Evolutionary conservation across 2,888 invertebrate genomes (phyloP).

Genomic region (Cephus rjabovi): DNA sequence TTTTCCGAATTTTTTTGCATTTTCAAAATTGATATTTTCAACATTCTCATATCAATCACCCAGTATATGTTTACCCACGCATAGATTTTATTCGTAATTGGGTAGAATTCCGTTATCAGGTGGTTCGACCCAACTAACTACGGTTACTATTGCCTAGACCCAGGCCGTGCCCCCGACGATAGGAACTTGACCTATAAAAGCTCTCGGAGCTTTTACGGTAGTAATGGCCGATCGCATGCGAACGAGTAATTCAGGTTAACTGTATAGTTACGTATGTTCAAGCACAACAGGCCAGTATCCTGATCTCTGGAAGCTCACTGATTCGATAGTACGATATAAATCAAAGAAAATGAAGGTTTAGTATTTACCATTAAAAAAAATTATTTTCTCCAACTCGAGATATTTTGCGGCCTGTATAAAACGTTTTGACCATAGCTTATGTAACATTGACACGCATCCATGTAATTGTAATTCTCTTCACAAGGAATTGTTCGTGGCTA

Average conservation of each 20-base stretch:
- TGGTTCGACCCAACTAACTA: neutral
- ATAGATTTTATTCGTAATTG: too few relatives aligned
- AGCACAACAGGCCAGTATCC: neutral
- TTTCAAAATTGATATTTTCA: neutral
- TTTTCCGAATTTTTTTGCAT: neutral
- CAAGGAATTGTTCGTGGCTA: neutral
- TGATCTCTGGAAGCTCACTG: neutral
- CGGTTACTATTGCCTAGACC: conserved; percentile 14
- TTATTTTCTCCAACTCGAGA: neutral
- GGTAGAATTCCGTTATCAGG: neutral
- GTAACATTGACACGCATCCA: neutral
- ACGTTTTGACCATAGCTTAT: neutral
- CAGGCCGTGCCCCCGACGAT: conserved; percentile 31
- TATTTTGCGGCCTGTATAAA: neutral
- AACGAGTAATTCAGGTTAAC: conserved; percentile 33
- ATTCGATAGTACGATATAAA: neutral
- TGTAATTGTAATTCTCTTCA: neutral
- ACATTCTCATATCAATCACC: neutral
- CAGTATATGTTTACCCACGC: too few relatives aligned
- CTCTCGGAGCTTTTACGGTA: conserved; percentile 39
- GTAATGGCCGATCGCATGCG: conserved; percentile 47
- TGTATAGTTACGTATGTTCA: neutral
- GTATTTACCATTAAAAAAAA: neutral
- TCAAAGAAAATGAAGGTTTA: neutral
- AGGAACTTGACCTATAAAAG: conserved; percentile 56